These are phyloP conservation scores for Sebastes iracundus DNA, from an alignment of 2,797 vertebrate species.

Conservation along the genomic window DNA sequence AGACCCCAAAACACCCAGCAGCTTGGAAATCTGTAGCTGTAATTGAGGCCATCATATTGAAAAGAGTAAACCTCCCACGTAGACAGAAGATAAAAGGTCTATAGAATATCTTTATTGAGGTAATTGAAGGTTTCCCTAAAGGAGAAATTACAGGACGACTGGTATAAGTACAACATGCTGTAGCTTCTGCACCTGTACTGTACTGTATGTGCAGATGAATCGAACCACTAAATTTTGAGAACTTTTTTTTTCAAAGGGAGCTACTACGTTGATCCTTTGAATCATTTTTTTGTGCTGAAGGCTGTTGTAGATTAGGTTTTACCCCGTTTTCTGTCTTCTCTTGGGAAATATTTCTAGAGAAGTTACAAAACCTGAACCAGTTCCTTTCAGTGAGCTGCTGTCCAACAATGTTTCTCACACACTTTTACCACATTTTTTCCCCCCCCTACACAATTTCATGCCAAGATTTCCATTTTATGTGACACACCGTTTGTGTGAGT, in stretches of 20 bases:
- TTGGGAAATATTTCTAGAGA: slow-evolving; percentile 19
- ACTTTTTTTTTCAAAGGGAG: background rate
- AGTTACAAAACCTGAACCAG: slow-evolving; percentile 6
- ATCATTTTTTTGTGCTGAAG: background rate
- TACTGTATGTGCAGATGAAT: slow-evolving; percentile 9
- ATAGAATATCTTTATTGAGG: slow-evolving; percentile 41
- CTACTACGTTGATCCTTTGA: background rate
- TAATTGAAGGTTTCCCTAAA: slow-evolving; percentile 57
- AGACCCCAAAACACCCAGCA: slow-evolving; percentile 5
- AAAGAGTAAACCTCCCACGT: slow-evolving; percentile 27
- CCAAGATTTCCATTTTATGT: slow-evolving; percentile 76
- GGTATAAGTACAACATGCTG: slow-evolving; percentile 8
- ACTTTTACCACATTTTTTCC: slow-evolving; percentile 41
- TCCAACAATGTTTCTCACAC: slow-evolving; percentile 52
- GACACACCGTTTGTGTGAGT: slow-evolving; percentile 72
- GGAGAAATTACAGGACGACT: slow-evolving; percentile 55
- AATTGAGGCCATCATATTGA: slow-evolving; percentile 26
- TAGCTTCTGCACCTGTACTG: slow-evolving; percentile 22
- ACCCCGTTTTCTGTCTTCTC: background rate
- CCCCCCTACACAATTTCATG: slow-evolving; percentile 57
- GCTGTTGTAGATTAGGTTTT: background rate
- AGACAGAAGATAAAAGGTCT: slow-evolving; percentile 45
- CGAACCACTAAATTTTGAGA: background rate
- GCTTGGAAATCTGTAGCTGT: slow-evolving; percentile 18
- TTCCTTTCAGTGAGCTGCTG: slow-evolving; percentile 8